These are phyloP conservation scores for Galago senegalensis DNA, from an alignment of 2,797 vertebrate genomes.

Conservation along the genomic window DNA sequence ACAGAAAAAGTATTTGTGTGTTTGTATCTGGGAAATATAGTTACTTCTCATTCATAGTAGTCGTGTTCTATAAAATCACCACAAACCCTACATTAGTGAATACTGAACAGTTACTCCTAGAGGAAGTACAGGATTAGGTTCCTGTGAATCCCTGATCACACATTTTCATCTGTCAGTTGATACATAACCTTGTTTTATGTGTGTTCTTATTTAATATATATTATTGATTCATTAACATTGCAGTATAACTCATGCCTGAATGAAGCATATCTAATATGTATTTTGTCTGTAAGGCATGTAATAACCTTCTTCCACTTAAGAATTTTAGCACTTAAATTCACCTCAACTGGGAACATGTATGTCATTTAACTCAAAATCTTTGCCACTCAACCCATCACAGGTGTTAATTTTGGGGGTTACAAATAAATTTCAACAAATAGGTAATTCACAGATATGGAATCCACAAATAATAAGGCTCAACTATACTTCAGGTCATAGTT, in stretches of 20 bases:
- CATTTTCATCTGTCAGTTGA: background rate
- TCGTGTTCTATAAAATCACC: background rate
- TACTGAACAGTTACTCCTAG: background rate
- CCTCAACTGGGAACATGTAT: background rate
- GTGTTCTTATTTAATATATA: background rate
- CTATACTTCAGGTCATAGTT: background rate
- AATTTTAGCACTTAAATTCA: background rate
- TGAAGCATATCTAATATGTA: background rate
- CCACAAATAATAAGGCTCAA: background rate
- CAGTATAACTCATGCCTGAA: background rate
- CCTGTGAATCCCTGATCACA: background rate
- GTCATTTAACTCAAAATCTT: background rate
- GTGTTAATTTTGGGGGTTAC: background rate
- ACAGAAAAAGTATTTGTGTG: background rate
- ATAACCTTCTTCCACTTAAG: background rate
- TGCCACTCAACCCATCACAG: background rate
- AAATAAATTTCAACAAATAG: background rate
- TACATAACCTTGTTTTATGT: background rate
- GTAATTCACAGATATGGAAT: background rate
- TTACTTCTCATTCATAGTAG: slow-evolving; percentile 15
- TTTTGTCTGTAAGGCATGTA: background rate
- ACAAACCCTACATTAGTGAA: background rate
- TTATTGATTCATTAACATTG: background rate
- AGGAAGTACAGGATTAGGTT: background rate
- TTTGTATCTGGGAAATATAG: background rate